Evolutionary conservation across 1,140 invertebrate species (phyloP), one percentile per base, ranked within the genome.

Genomic region (Orussus abietinus): DNA sequence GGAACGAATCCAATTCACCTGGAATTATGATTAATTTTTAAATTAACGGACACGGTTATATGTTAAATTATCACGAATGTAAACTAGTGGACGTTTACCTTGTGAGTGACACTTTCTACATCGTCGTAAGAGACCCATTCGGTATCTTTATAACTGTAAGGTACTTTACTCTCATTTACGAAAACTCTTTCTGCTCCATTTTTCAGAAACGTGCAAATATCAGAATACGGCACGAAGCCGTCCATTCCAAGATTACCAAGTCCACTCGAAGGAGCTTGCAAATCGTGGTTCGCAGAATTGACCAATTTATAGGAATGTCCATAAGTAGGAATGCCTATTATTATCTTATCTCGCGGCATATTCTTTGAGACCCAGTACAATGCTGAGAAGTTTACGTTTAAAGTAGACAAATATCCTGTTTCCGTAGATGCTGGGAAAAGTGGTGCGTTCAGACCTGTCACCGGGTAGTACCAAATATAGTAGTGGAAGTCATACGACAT

Each of bases 101-200:
- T 94, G 54, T 79, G 79, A 37, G 61, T 73, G 0, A 90, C 71
- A 68, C 90, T 96, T 21, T 75, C 59, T 3, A 75, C 66, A 62
- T 91, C 80, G 47, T 96, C 93, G 64, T 85, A 96, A 0, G 91
- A 91, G 31, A 95, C 80, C 93, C 93, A 97, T 59, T 94, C 86
- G 4, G 74, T 70, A 21, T 76, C 72, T 32, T 78, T 78, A 39
- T 81, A 84, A 3, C 86, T 75, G 72, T 91, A 96, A 2, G 91
- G 90, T 11, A 89, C 89, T 48, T 76, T 74, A 13, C 82, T 82
- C 14, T 84, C 76, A 5, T 76, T 57, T 51, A 92, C 84, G 57
- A 82, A 85, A 10, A 78, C 66, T 4, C 72, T 63, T 6, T 54
- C 56, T 0, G 79, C 75, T 7, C 74, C 69, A 44, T 71, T 70